Percentiles rank a stretch among this genome's conserved stretches.
These are phyloP conservation scores for Chaetorhynchus papuensis DNA, from an alignment of 2,113 vertebrate genomes.

Conservation along the genomic window DNA sequence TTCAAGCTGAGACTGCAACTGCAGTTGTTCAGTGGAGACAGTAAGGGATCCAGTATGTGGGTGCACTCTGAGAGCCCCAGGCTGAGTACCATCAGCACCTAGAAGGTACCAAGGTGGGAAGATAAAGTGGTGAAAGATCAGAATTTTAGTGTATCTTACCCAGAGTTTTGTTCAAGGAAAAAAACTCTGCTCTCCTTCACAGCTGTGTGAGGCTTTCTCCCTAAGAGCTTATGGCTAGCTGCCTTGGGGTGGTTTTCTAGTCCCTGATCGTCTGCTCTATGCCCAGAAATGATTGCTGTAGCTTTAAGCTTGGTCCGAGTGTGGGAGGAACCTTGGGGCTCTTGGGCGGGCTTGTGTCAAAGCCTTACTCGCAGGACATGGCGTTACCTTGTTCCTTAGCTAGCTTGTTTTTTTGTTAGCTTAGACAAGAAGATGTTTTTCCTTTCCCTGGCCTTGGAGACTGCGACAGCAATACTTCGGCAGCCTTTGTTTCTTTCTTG, in stretches of 20 bases:
- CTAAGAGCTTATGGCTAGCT: neutral
- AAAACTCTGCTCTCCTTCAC: neutral
- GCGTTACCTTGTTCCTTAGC: neutral
- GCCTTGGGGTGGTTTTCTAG: neutral
- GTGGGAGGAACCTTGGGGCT: neutral
- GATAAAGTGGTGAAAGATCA: neutral
- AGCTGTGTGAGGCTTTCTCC: neutral
- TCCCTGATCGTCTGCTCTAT: too few relatives aligned
- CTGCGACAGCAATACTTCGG: fast-evolving
- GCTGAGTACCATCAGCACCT: neutral
- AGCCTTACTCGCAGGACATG: neutral
- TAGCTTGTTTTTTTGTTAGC: neutral
- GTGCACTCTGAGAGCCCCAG: neutral
- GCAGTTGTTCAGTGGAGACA: neutral
- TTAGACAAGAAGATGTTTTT: neutral
- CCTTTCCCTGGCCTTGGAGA: neutral
- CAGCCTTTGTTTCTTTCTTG: neutral
- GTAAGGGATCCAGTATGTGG: neutral
- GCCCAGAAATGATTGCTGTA: neutral
- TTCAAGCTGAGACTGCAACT: neutral
- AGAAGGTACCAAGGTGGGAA: neutral
- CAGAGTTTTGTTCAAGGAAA: neutral
- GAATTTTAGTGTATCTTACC: neutral
- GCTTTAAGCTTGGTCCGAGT: neutral
- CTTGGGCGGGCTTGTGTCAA: neutral